Evolutionary conservation across 2,113 vertebrate species (phyloP).

Genomic region (Bombycilla garrulus): DNA sequence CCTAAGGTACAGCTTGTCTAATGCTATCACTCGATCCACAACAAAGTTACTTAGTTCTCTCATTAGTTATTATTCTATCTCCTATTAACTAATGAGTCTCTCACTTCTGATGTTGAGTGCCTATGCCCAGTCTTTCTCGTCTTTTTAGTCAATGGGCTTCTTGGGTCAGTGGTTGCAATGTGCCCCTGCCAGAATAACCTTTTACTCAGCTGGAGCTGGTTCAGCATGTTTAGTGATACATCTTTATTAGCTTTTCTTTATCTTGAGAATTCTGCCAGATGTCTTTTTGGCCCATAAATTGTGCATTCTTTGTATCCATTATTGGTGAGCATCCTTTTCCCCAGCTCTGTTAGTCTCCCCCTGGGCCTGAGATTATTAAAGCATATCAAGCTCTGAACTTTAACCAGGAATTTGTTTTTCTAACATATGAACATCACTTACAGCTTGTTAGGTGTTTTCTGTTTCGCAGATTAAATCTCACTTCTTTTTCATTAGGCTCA

Average conservation of each 20-base stretch:
- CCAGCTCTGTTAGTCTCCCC: neutral
- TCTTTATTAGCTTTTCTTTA: neutral
- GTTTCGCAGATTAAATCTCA: neutral
- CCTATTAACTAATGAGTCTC: neutral
- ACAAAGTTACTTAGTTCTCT: neutral
- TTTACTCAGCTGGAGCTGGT: neutral
- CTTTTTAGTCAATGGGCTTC: neutral
- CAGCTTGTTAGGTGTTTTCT: neutral
- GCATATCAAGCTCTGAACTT: neutral
- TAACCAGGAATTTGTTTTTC: neutral
- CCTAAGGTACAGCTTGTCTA: neutral
- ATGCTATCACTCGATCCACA: neutral
- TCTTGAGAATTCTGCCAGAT: neutral
- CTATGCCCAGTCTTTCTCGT: neutral
- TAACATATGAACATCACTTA: neutral
- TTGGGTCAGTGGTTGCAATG: neutral
- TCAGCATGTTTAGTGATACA: neutral
- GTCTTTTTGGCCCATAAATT: neutral
- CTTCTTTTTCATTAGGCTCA: neutral
- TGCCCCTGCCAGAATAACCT: neutral
- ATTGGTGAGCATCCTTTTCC: neutral
- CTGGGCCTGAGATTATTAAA: neutral
- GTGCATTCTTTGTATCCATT: neutral
- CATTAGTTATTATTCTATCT: neutral
- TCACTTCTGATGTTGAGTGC: neutral